Evolutionary conservation across 30 jellyfish, hydroid and myxozoan genomes (phyloP).

Genomic region (Phacellophora camtschatica): DNA sequence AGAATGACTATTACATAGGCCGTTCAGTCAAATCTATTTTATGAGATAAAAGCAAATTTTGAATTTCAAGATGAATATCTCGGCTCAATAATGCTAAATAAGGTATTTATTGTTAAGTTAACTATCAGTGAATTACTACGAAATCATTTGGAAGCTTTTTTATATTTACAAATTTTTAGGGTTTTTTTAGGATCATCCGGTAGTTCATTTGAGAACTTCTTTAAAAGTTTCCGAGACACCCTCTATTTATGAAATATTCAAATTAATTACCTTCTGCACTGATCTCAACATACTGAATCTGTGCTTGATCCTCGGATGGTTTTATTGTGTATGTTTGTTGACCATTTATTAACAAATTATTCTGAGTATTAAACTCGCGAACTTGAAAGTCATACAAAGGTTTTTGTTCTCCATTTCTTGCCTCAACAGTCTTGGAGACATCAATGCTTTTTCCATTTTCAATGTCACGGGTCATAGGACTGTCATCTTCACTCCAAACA

Average conservation of each 20-base stretch:
- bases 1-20: too few species aligned
- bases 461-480: slow-evolving; percentile 83
- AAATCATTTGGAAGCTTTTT: too few species aligned
- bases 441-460: slow-evolving; percentile 72
- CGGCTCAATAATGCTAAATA: too few species aligned
- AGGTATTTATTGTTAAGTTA: too few species aligned
- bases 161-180: too few species aligned
- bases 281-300: slow-evolving; percentile 57
- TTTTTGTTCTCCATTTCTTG: background rate
- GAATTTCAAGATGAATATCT: background rate
- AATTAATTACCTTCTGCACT: background rate
- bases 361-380: slow-evolving; percentile 87
- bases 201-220: too few species aligned
- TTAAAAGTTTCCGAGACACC: too few species aligned
- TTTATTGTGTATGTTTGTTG: slow-evolving; percentile 68
- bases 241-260: background rate
- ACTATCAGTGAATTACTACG: too few species aligned
- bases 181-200: too few species aligned
- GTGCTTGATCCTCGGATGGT: slow-evolving; percentile 76
- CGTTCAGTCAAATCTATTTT: too few species aligned
- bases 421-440: slow-evolving; percentile 50
- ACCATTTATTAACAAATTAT: slow-evolving; percentile 86
- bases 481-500: slow-evolving; percentile 91
- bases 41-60: too few species aligned
- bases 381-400: slow-evolving; percentile 89